Evolutionary conservation across 2,113 vertebrate genomes (phyloP), one percentile per base, ranked within the genome.

Genomic region (Corythaeola cristata): DNA sequence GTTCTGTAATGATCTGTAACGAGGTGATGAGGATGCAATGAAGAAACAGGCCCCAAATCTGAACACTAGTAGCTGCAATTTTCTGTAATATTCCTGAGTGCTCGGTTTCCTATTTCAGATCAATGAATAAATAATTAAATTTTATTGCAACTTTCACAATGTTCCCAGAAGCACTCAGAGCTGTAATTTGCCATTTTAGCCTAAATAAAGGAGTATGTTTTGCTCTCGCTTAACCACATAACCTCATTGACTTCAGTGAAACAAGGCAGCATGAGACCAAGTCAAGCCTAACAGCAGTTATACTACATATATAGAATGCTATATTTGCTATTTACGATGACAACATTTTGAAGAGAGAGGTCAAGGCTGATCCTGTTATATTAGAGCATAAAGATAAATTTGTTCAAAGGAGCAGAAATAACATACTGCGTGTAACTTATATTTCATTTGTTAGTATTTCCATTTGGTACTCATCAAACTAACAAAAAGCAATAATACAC

Each of bases 181-280:
- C 50, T 69, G 24, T 85, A 88, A 90, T 96, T 91, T 96, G 33
- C 81, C 66, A 73, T 94, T 95, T 94, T 62, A 82, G 33, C 76
- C 82, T 92, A 89, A 91, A 88, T 88, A 55, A 92, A 91, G n/a
- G 44, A 94, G 35, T 53, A 75, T 19, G 44, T 90, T 92, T 94
- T 92, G 56, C 44, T 85, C 24, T 85, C 14, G 2, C 30, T 91
- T 87, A 88, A 66, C 89, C 63, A 66, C 2, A 1, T 68, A 88
- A 93, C 91, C 88, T 85, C 81, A 89, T 10, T 93, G 85, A 91
- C 71, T 88, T 82, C 49, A 89, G 35, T 60, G 23, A 95, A 91
- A 89, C 33, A 82, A 82, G 66, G 71, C 78, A 85, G 44, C 22
- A 71, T 4, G 8, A 91, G 82, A 93, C 60, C 2, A 15, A 94